Evolutionary conservation across 2,113 vertebrate genomes (phyloP).

Genomic region (Balaeniceps rex): DNA sequence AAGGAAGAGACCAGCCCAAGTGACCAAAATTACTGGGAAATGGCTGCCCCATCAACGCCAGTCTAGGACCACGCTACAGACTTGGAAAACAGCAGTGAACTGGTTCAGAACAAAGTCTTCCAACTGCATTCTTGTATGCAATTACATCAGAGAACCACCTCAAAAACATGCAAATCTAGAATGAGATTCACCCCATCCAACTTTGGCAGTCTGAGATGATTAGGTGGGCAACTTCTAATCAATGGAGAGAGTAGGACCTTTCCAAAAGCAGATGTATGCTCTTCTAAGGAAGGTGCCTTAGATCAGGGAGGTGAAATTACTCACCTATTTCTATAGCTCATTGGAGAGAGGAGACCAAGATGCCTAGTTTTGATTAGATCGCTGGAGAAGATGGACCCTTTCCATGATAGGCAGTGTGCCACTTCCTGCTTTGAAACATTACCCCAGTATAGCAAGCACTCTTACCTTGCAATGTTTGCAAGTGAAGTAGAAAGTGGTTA

Average conservation of each 20-base stretch:
- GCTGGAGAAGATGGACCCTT: background rate
- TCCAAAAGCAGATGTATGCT: background rate
- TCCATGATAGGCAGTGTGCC: background rate
- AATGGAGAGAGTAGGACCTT: background rate
- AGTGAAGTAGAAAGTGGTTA: background rate
- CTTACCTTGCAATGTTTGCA: background rate
- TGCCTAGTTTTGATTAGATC: background rate
- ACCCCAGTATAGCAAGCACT: background rate
- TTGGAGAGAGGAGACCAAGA: background rate
- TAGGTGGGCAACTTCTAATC: background rate
- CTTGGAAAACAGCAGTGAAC: background rate
- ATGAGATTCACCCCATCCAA: background rate
- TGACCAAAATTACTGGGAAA: background rate
- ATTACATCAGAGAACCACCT: background rate
- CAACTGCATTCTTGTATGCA: background rate
- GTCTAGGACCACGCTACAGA: background rate
- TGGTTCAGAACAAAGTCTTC: background rate
- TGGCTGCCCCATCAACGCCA: rapidly evolving
- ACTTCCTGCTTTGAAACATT: background rate
- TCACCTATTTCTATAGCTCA: background rate
- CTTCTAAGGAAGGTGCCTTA: background rate
- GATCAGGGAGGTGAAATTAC: background rate
- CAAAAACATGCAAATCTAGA: background rate
- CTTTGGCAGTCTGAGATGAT: background rate
- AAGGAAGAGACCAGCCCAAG: background rate